A percentile compares a stretch with the other conserved stretches of the same genome.
Evolutionary conservation across 2,888 invertebrate genomes (phyloP).

Genomic region (Empis stercorea): DNA sequence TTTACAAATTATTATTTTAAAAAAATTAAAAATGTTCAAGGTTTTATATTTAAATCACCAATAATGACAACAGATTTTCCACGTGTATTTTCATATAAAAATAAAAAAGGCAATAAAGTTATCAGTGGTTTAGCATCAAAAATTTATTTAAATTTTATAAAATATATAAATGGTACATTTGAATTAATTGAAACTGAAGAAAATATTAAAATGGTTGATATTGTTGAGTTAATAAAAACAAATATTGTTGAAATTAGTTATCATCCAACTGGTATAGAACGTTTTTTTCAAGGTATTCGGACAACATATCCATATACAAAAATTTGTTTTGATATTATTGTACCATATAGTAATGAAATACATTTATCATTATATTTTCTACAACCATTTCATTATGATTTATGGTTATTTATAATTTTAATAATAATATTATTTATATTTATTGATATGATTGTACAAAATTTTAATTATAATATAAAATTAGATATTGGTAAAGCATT

Average conservation of each 20-base stretch:
- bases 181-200: background rate
- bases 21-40: background rate
- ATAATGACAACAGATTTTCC: conserved; percentile 4
- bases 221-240: background rate
- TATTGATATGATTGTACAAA: background rate
- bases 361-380: background rate
- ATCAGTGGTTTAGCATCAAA: background rate
- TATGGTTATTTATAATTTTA: background rate
- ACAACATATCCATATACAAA: background rate
- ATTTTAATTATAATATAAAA: background rate
- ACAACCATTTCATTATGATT: background rate
- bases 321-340: background rate
- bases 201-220: background rate
- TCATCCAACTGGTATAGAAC: background rate
- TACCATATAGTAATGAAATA: background rate
- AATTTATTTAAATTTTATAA: background rate
- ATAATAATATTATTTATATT: background rate
- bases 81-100: conserved; percentile 4
- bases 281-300: background rate
- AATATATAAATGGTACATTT: background rate
- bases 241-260: background rate
- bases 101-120: background rate
- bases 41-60: conserved; percentile 7
- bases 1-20: background rate
- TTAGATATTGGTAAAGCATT: background rate